phyloP scores from a whole-genome alignment of 23 tunicate genomes.

The Clavelina lepadiformis region DNA sequence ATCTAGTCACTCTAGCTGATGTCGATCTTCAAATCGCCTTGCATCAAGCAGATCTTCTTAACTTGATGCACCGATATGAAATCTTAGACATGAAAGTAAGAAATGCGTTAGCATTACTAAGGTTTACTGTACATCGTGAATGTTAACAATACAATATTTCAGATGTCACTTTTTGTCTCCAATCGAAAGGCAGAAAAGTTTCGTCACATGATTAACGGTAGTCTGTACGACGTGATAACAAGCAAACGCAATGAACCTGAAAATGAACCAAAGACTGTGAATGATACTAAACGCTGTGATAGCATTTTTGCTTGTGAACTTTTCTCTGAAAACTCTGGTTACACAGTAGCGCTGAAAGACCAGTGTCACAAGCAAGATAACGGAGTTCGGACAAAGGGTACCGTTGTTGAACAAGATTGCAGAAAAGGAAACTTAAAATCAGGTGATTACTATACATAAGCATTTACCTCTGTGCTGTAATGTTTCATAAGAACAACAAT shows the following conservation, averaged over 20 bases:
- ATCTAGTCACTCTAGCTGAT: conserved; percentile 14
- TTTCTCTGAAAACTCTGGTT: conserved; percentile 15
- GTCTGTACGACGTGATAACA: conserved; percentile 22
- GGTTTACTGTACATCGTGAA: no score
- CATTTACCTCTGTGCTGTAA: no score
- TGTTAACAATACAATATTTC: no score
- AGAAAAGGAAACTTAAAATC: conserved; percentile 12
- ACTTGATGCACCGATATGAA: conserved; percentile 35
- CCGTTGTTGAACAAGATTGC: conserved; percentile 16
- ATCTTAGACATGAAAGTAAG: conserved; percentile 49
- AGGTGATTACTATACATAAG: no score
- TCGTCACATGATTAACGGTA: conserved; percentile 49
- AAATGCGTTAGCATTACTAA: not conserved
- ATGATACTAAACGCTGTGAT: not conserved
- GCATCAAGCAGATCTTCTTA: conserved; percentile 48
- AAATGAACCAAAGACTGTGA: not conserved
- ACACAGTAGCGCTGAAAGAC: conserved; percentile 26
- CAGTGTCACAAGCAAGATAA: conserved; percentile 9
- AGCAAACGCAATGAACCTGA: not conserved
- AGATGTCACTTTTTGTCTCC: conserved; percentile 52
- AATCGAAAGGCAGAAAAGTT: conserved; percentile 61
- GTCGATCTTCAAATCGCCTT: conserved; percentile 48
- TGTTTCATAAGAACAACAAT: no score
- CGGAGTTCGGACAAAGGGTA: conserved; percentile 19
- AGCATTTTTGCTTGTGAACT: conserved; percentile 32